Evolutionary conservation across 1,140 invertebrate species (phyloP).

Genomic region (Mylabris phalerata): DNA sequence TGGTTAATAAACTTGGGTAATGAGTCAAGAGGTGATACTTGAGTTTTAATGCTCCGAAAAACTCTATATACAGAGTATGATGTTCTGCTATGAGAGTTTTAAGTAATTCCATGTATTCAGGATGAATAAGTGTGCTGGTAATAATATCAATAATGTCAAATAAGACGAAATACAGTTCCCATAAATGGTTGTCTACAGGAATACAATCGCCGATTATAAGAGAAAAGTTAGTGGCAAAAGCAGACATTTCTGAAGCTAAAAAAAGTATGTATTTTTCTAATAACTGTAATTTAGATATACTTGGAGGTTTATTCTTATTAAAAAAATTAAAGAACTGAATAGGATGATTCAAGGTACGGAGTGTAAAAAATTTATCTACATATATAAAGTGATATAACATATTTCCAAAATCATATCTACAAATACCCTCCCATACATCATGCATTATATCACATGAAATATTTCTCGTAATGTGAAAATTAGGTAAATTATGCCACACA

Average conservation of each 20-base stretch:
- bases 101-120: background rate
- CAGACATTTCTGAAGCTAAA: slow-evolving; percentile 1
- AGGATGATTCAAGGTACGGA: background rate
- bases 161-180: background rate
- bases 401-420: too few species aligned
- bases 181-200: background rate
- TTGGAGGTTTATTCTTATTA: background rate
- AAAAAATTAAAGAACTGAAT: slow-evolving; percentile 2
- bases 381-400: too few species aligned
- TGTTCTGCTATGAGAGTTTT: background rate
- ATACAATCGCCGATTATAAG: background rate
- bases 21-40: background rate
- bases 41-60: background rate
- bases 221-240: background rate
- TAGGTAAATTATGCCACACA: too few species aligned
- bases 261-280: background rate
- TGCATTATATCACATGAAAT: too few species aligned
- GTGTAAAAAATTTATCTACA: too few species aligned
- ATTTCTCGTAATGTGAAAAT: too few species aligned
- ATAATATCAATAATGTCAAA: background rate
- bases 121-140: background rate
- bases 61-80: background rate
- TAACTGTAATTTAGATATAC: background rate
- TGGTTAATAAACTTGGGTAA: background rate
- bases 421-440: too few species aligned